Base-by-base conservation (phyloP, 2,113 vertebrate species). In the Catharus fuscescens region DNA sequence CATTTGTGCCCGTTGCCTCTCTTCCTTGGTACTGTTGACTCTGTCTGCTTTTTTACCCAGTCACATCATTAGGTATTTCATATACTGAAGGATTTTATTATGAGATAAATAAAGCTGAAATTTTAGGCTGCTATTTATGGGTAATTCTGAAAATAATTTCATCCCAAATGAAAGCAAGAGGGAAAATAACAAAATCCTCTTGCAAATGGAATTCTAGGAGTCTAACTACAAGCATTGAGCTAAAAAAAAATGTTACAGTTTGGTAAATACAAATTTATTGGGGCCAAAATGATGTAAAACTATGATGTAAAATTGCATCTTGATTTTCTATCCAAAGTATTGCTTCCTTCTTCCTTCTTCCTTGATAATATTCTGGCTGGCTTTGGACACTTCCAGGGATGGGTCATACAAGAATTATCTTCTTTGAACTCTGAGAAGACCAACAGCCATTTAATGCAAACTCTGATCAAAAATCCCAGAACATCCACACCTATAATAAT, bases 61-160 rank as follows among this genome's bases (percentile, higher is more conserved):
- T 6, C 9, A 40, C 6, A 9, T 0, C 6, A 12, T 36, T 17
- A 50, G 3, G 4, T 26, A 12, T 47, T 79, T 57, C 34, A 45
- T 23, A 20, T 9, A 45, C 12, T 60, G 25, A 73, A 69, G 54
- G 3, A 48, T 45, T 84, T 76, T 12, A 24, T 36, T 31, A 8
- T 48, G 11, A 67, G 16, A 64, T 14, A 69, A 78, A 64, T 2
- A 8, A 56, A 81, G 8, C 12, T 60, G 24, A 76, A 62, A 64
- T n/a, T 60, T 48, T 67, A 64, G 21, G 6, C 4, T 2, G 1
- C 5, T 29, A 0, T 56, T 57, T 81, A 44, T 38, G 1, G 0
- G 5, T 6, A 48, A 66, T 44, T 82, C 54, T 53, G 18, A 66
- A 79, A 62, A 74, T 23, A 44, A 47, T 70, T 65, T 47, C 4